Percentiles rank a stretch among this genome's conserved stretches.
phyloP scores from a whole-genome alignment of 2,113 vertebrate genomes.

The Gracilinanus agilis region DNA sequence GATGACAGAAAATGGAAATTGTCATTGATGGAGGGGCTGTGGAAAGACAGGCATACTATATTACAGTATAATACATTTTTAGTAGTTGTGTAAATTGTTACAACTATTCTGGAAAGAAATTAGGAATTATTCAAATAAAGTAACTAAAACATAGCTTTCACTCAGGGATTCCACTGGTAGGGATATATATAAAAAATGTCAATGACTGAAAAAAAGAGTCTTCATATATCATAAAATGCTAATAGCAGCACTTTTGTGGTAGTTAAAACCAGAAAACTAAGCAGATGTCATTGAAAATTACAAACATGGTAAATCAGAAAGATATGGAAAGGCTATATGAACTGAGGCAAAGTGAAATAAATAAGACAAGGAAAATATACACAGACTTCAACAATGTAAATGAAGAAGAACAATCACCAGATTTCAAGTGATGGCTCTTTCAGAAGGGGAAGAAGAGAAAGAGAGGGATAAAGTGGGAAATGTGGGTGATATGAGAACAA shows the following conservation, averaged over 20 bases:
- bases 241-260: not conserved
- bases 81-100: not conserved
- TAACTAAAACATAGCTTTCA: not conserved
- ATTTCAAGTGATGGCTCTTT: not conserved
- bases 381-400: not conserved
- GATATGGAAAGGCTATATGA: not conserved
- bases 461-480: not conserved
- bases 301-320: not conserved
- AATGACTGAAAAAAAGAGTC: not conserved
- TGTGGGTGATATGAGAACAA: not conserved
- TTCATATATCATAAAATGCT: not conserved
- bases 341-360: not conserved
- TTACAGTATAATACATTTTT: not conserved
- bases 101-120: not conserved
- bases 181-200: not conserved
- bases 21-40: not conserved
- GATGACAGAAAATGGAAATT: not conserved
- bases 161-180: not conserved
- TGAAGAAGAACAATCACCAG: not conserved
- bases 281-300: not conserved
- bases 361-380: not conserved
- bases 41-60: not conserved
- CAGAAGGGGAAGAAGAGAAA: not conserved
- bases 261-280: not conserved
- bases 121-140: not conserved